Conservation (phyloP, 2,888 invertebrate genomes). For the Lepidochrysops patricia region DNA sequence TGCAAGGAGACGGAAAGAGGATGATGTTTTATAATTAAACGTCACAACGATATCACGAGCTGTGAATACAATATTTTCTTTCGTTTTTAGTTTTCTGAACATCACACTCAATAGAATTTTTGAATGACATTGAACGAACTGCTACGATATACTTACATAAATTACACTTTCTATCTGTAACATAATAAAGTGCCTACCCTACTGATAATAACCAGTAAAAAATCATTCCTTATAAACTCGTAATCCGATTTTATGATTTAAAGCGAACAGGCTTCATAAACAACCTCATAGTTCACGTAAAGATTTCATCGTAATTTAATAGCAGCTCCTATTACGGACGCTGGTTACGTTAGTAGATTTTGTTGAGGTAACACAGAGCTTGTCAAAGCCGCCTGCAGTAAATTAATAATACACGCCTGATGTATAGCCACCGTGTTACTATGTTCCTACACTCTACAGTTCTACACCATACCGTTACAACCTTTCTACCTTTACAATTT, state of each 20-base stretch:
- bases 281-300: not conserved
- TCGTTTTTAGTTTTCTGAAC: too few relatives aligned
- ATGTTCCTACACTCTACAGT: not conserved
- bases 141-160: too few relatives aligned
- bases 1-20: not conserved
- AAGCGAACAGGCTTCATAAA: not conserved
- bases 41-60: not conserved
- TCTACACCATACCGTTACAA: not conserved
- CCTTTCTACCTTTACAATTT: not conserved
- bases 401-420: slow-evolving; percentile 12
- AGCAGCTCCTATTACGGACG: slow-evolving; percentile 2
- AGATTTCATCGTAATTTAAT: slow-evolving; percentile 6
- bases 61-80: not conserved
- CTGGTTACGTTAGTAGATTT: not conserved
- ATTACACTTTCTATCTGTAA: too few relatives aligned
- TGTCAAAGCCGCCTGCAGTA: slow-evolving; percentile 9
- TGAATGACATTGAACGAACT: too few relatives aligned
- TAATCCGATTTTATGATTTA: not conserved
- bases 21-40: not conserved
- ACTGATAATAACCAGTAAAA: too few relatives aligned
- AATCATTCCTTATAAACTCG: not conserved
- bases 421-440: slow-evolving; percentile 11
- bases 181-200: too few relatives aligned
- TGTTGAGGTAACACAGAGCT: slow-evolving; percentile 1
- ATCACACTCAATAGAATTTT: too few relatives aligned